phyloP scores from a whole-genome alignment of 2,797 vertebrate species.

The Trematomus bernacchii region DNA sequence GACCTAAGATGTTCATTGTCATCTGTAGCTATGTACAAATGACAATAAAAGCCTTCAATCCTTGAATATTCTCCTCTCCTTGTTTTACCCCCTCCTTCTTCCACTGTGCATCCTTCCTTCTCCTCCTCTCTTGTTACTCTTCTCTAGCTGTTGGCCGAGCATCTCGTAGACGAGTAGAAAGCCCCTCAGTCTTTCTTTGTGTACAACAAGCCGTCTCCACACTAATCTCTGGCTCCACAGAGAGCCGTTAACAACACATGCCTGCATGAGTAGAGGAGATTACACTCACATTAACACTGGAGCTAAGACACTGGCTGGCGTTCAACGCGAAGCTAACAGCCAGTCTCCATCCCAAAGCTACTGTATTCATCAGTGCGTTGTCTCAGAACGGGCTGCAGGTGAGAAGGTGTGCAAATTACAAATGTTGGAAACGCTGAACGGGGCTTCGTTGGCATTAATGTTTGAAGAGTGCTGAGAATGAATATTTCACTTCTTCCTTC shows the following conservation, averaged over 20 bases:
- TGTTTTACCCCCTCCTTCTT: conserved; percentile 29
- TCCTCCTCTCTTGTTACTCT: conserved; percentile 23
- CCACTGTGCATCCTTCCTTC: conserved; percentile 11
- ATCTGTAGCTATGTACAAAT: no score
- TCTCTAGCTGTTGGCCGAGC: conserved; percentile 24
- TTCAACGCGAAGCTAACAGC: conserved; percentile 42
- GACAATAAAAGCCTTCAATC: conserved; percentile 7
- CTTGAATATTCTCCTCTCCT: conserved; percentile 25
- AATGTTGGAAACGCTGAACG: conserved; percentile 27
- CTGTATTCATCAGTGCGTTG: conserved; percentile 38
- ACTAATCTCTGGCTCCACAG: conserved; percentile 69
- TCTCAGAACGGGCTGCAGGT: conserved; percentile 42
- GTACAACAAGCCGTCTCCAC: conserved; percentile 54
- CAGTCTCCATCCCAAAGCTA: conserved; percentile 44
- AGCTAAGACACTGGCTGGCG: conserved; percentile 47
- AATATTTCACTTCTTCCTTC: background rate
- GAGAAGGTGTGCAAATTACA: conserved; percentile 32
- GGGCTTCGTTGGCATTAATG: conserved; percentile 25
- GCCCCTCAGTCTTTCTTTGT: conserved; percentile 57
- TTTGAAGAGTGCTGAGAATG: background rate
- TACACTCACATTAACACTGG: conserved; percentile 70
- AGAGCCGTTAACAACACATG: conserved; percentile 63
- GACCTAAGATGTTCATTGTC: no score
- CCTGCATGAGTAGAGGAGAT: conserved; percentile 67
- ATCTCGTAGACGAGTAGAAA: conserved; percentile 37